phyloP scores from a whole-genome alignment of 2,888 invertebrate genomes.

The Ariolimax columbianus region DNA sequence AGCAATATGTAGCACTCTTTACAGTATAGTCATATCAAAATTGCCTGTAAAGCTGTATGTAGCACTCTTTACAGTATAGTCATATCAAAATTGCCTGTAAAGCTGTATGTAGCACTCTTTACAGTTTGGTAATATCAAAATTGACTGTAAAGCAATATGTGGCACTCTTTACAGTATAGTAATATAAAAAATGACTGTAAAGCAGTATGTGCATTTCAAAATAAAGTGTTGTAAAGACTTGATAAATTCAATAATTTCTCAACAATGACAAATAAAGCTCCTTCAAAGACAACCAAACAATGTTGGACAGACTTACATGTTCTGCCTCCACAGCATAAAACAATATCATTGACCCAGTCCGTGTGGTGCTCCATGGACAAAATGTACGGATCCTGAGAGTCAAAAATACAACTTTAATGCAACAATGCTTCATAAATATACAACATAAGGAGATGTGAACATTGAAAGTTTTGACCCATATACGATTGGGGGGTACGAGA shows the following conservation, averaged over 20 bases:
- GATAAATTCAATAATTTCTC: too few species aligned
- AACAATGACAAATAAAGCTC: too few species aligned
- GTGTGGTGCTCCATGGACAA: constrained; percentile 99
- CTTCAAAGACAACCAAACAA: background rate
- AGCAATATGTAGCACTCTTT: background rate
- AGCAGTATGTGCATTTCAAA: background rate
- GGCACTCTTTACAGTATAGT: background rate
- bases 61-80: background rate
- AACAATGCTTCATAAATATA: background rate
- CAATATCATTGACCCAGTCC: constrained; percentile 99
- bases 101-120: background rate
- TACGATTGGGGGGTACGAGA: too few species aligned
- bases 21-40: too few species aligned
- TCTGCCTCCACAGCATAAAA: constrained; percentile 96
- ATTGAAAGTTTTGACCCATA: too few species aligned
- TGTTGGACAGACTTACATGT: constrained; percentile 85
- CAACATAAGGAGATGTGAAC: background rate
- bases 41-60: background rate
- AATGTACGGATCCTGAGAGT: constrained; percentile 86
- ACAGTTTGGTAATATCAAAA: too few species aligned
- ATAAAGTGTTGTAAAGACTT: too few species aligned
- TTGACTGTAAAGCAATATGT: background rate
- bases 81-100: too few species aligned
- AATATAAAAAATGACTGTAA: background rate
- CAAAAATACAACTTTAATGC: background rate